These are phyloP conservation scores for Leuciscus waleckii DNA, from an alignment of 2,797 vertebrate genomes.

Conservation along the genomic window DNA sequence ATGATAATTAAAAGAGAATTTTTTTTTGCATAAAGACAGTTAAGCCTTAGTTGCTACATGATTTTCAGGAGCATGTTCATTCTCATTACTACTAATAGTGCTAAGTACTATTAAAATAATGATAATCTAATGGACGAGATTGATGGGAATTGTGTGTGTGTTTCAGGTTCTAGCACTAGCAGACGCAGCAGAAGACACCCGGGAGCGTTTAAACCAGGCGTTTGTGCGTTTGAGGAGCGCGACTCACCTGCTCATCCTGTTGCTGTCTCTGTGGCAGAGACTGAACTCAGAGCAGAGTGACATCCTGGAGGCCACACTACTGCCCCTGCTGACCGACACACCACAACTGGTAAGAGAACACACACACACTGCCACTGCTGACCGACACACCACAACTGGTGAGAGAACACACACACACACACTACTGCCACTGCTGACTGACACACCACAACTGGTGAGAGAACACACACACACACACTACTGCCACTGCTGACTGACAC, in stretches of 20 bases:
- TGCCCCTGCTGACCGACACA: constrained; percentile 89
- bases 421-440: no score
- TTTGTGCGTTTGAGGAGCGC: constrained; percentile 86
- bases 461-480: no score
- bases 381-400: no score
- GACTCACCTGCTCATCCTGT: constrained; percentile 88
- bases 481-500: constrained; percentile 77
- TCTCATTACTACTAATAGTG: background rate
- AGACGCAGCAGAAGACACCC: constrained; percentile 89
- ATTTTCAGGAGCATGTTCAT: background rate
- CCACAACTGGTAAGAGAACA: constrained; percentile 80
- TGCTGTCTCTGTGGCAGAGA: constrained; percentile 90
- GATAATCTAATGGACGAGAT: background rate
- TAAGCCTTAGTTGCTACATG: background rate
- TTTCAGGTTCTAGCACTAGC: constrained; percentile 90
- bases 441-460: no score
- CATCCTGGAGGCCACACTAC: constrained; percentile 90
- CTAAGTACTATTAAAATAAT: background rate
- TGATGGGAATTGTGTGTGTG: background rate
- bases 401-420: background rate
- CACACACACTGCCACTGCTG: constrained; percentile 18
- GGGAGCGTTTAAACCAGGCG: constrained; percentile 81
- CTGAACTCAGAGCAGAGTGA: constrained; percentile 84
- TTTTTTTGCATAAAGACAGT: background rate
- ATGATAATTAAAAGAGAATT: no score